Base-by-base conservation (phyloP, 2,113 vertebrate species). In the Charina bottae region DNA sequence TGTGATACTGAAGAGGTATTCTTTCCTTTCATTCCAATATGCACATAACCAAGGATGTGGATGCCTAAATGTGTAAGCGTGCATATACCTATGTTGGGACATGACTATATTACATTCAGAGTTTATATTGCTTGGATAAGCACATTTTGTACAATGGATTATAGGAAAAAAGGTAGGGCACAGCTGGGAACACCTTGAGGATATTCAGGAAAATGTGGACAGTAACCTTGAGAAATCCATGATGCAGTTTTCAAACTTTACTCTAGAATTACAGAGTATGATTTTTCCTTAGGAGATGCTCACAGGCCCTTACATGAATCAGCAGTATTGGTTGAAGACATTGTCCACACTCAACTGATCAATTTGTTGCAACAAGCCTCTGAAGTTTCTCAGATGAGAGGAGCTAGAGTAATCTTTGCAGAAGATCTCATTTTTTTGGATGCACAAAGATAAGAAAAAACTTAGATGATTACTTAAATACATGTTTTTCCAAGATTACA, bases 391-490 rank as follows among this genome's bases (percentile, higher is more conserved):
- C 96, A 98, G 84, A 96, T 99, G 58, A 97, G 99, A 86, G 99
- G 99, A 92, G 98, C 99, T 6, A 98, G 99, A 95, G 98, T 99
- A 89, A 99, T 99, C 94, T 99, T 99, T 92, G 97, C 98, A 1
- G 99, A 99, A 96, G 99, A 99, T 97, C 98, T 99, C 93, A 97
- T 99, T 91, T 99, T 99, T 95, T 95, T 99, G 98, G 90, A 99
- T 99, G 99, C 98, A 99, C 94, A 98, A 98, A 97, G 99, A 99
- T 97, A 99, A 99, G 99, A 98, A 98, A 95, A 99, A 99, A 88
- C 96, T 99, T 83, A 97, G 95, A 2, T 97, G 99, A 91, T 96
- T 99, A 42, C 94, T 99, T 60, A 99, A 98, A 95, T 99, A 99
- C 95, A 98, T 99, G 96, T 98, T 98, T 96, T 99, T 99, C 90